phyloP scores from a whole-genome alignment of 35 echinoderm and acorn worm genomes.

The Ophioderma brevispina region DNA sequence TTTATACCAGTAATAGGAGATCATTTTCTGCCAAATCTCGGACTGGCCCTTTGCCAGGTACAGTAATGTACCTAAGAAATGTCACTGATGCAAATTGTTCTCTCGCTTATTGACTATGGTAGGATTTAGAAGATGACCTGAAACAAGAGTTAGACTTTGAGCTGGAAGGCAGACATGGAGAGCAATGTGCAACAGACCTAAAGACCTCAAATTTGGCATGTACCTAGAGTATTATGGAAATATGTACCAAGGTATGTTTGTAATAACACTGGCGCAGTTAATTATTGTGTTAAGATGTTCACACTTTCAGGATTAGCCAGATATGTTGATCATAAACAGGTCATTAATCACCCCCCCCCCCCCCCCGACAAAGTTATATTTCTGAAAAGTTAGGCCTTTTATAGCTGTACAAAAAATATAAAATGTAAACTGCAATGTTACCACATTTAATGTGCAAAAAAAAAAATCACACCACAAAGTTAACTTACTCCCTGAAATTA shows the following conservation, averaged over 20 bases:
- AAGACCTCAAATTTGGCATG: conserved; percentile 69
- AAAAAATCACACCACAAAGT: too few species aligned
- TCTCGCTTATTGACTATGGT: background rate
- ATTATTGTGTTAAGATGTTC: background rate
- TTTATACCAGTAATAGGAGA: too few species aligned
- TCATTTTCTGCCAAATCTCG: too few species aligned
- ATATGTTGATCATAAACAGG: background rate
- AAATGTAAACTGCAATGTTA: too few species aligned
- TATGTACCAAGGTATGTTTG: conserved; percentile 75
- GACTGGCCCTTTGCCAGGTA: too few species aligned
- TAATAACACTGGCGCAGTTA: background rate
- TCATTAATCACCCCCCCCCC: background rate
- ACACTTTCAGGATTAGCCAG: too few species aligned
- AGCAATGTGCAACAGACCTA: conserved; percentile 72
- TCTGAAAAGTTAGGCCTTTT: background rate
- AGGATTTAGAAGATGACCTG: conserved; percentile 76
- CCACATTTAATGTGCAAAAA: too few species aligned
- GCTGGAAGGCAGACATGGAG: conserved; percentile 81
- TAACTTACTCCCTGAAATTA: too few species aligned
- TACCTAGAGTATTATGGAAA: conserved; percentile 83
- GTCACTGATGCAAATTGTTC: too few species aligned
- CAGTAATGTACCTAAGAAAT: too few species aligned
- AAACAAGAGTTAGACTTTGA: conserved; percentile 89
- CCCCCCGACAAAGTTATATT: background rate
- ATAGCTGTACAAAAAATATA: background rate